These are phyloP conservation scores for Armadillidium nasatum DNA, from an alignment of 1,140 invertebrate genomes.

Conservation along the genomic window DNA sequence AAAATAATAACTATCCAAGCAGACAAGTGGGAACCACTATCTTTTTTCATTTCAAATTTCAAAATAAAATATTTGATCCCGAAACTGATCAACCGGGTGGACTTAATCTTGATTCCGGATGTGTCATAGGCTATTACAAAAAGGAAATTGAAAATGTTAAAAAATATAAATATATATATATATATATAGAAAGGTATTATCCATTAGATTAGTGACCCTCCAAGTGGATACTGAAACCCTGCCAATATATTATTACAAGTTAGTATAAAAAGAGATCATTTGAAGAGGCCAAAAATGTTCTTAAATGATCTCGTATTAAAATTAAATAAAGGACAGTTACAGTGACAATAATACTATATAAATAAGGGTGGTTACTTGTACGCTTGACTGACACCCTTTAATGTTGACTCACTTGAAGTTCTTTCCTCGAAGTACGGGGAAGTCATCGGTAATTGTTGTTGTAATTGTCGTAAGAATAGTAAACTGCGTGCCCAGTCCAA, in stretches of 20 bases:
- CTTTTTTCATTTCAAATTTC: not conserved
- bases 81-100: no score
- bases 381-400: not conserved
- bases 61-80: not conserved
- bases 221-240: not conserved
- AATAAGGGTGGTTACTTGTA: not conserved
- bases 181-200: no score
- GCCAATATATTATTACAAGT: not conserved
- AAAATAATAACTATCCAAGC: slow-evolving; percentile 30
- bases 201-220: not conserved
- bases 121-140: not conserved
- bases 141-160: not conserved
- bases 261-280: not conserved
- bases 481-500: slow-evolving; percentile 76
- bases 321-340: not conserved
- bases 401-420: slow-evolving; percentile 44
- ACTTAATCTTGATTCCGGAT: no score
- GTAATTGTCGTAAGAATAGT: slow-evolving; percentile 47
- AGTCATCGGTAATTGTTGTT: slow-evolving; percentile 46
- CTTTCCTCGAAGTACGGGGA: slow-evolving; percentile 44
- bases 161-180: no score
- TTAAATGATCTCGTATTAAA: no score
- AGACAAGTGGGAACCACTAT: slow-evolving; percentile 34
- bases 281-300: not conserved
- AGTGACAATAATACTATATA: not conserved